These are phyloP conservation scores for Eublepharis macularius DNA, from an alignment of 2,113 vertebrate species.

Conservation along the genomic window DNA sequence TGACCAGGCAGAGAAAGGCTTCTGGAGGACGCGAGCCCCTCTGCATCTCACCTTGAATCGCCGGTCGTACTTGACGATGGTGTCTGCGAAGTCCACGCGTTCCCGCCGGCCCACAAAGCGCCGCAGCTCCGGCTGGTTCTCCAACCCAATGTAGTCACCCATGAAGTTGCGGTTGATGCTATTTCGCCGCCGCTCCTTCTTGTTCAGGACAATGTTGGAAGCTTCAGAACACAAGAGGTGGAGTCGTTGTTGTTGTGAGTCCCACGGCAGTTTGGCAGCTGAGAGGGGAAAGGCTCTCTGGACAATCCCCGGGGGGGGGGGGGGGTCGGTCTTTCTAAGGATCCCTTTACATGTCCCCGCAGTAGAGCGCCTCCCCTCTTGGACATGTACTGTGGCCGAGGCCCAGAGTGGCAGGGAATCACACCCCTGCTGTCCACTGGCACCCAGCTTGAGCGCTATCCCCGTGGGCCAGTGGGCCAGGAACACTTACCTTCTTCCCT, in stretches of 20 bases:
- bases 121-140: constrained; percentile 79
- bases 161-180: constrained; percentile 86
- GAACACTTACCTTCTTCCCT: constrained; percentile 80
- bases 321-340: too few relatives aligned
- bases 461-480: too few relatives aligned
- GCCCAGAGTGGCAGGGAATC: too few relatives aligned
- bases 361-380: neutral
- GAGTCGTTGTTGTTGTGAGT: accelerated
- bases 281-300: neutral
- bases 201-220: constrained; percentile 82
- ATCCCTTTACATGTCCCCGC: neutral
- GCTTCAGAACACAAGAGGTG: constrained; percentile 55
- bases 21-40: accelerated
- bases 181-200: constrained; percentile 83
- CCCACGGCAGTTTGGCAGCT: accelerated
- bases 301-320: neutral
- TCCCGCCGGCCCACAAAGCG: constrained; percentile 83
- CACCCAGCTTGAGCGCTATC: neutral
- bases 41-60: constrained; percentile 76
- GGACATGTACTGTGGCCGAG: neutral
- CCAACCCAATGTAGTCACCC: constrained; percentile 83
- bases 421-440: neutral
- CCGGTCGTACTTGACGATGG: constrained; percentile 81
- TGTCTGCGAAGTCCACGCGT: constrained; percentile 82
- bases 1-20: too few relatives aligned